Evolutionary conservation across 2,888 invertebrate genomes (phyloP), one percentile per base, ranked within the genome.

Genomic region (Halictus quadricinctus): DNA sequence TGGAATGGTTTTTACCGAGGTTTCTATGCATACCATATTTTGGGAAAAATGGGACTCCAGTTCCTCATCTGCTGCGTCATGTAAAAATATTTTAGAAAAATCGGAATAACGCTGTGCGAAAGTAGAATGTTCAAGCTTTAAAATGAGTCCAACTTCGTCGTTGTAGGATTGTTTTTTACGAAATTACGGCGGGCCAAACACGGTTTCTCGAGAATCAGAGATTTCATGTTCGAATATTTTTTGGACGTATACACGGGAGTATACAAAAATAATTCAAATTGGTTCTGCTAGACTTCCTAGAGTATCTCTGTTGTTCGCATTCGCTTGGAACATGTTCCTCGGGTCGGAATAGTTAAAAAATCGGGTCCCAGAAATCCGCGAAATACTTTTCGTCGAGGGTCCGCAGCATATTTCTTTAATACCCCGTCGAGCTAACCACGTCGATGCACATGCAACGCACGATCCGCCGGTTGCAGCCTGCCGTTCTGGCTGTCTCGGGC

Each of bases 401-500:
- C 5, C 13, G 6, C 29, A 10, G 18, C 1, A 69, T 21, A 69
- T 18, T 41, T 69, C 66, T 21, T 69, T 66, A 66, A 66, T 66
- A 29, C 29, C 36, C 21, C 18, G 21, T 18, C 18, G 18, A 18
- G 21, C 8, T 41, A 41, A 69, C 66, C 15, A 29, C 15, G 43
- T 7, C 50, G 25, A 50, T 75, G 64, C 54, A 29, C 50, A 69
- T 74, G 66, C 74, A 58, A 70, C 46, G 50, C 54, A 54, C 54
- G 69, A 75, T 75, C 43, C 25, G 46, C 4, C n/a, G 21, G n/a
- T 18, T 41, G 41, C 5, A 75, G 60, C 70, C 21, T 58, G 46
- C 48, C 8, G 66, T 83, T 69, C 72, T 25, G 46, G 6, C 69
- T 43, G 48, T 73, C 41, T 29, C 64, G 21, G 54, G 25, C 66